Evolutionary conservation across 1,140 invertebrate species (phyloP).

Genomic region (Calephelis nemesis): DNA sequence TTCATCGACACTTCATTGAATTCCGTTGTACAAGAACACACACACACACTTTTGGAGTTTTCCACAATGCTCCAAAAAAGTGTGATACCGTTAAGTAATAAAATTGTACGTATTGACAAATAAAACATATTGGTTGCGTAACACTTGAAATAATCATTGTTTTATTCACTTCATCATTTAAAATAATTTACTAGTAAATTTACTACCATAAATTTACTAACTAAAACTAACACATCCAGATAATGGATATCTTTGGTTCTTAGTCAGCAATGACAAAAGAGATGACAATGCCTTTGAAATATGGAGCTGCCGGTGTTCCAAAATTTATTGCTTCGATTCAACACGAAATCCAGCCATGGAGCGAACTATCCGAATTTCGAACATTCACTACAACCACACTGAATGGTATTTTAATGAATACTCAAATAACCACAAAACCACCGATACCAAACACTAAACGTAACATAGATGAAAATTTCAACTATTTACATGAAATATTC

Average conservation of each 20-base stretch:
- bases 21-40: no score
- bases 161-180: no score
- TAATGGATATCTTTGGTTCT: constrained; percentile 2
- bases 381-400: background rate
- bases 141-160: no score
- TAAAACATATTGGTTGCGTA: no score
- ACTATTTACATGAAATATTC: background rate
- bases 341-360: constrained; percentile 16
- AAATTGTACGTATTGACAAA: no score
- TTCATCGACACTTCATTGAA: no score
- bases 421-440: background rate
- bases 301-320: constrained; percentile 28
- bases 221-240: constrained; percentile 19
- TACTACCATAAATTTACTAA: background rate
- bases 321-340: constrained; percentile 26
- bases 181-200: background rate
- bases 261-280: constrained; percentile 29
- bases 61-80: no score
- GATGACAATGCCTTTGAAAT: constrained; percentile 33
- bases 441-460: background rate
- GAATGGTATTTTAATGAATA: constrained; percentile 7
- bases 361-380: constrained; percentile 17
- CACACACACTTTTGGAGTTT: no score
- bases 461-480: no score
- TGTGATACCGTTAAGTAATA: no score